These are phyloP conservation scores for Forbesichthys agassizii DNA, from an alignment of 2,113 vertebrate genomes.

Conservation along the genomic window DNA sequence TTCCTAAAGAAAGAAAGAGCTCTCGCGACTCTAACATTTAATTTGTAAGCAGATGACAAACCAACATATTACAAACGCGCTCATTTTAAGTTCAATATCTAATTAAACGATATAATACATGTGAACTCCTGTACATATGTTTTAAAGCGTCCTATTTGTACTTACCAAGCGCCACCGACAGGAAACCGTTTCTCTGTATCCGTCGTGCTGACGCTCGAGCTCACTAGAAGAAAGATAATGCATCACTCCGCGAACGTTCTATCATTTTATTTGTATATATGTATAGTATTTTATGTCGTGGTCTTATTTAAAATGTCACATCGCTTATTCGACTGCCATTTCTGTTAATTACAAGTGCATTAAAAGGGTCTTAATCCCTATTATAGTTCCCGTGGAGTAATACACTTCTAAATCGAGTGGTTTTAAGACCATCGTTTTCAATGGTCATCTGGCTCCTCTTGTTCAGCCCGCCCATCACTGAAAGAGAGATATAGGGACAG, in stretches of 20 bases:
- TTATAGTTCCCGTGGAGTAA: conserved; percentile 67
- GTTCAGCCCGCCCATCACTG: not conserved
- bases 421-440: conserved; percentile 77
- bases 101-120: not conserved
- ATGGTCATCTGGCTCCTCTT: conserved; percentile 67
- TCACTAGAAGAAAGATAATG: not conserved
- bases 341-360: not conserved
- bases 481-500: too few species aligned
- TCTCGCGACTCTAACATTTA: conserved; percentile 16
- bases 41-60: not conserved
- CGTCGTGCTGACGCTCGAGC: conserved; percentile 46
- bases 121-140: not conserved
- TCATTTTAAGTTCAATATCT: not conserved
- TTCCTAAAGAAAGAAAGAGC: conserved; percentile 61
- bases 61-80: not conserved
- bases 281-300: fast-evolving
- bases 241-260: conserved; percentile 44
- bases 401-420: conserved; percentile 19
- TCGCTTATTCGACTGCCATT: fast-evolving
- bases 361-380: not conserved
- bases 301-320: fast-evolving
- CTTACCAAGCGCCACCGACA: conserved; percentile 61
- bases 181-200: conserved; percentile 53
- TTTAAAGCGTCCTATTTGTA: conserved; percentile 23
- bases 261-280: fast-evolving